These are phyloP conservation scores for Pseudanteris insignis DNA, from an alignment of 2,888 invertebrate species.

Conservation along the genomic window DNA sequence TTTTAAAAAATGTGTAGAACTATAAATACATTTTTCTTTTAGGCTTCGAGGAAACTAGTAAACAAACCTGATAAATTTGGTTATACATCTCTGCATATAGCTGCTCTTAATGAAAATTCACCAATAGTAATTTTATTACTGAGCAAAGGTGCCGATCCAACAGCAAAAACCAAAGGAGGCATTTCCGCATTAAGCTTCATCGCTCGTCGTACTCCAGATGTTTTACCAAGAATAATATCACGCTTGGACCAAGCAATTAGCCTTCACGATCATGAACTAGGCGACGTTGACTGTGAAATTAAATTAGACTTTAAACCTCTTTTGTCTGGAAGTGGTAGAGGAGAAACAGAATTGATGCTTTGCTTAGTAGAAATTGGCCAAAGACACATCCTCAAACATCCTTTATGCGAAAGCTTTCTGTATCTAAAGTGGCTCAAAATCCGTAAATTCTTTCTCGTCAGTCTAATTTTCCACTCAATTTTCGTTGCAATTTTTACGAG, in stretches of 20 bases:
- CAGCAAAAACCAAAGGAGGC: constrained; percentile 82
- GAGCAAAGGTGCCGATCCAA: constrained; percentile 82
- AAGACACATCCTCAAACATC: constrained; percentile 82
- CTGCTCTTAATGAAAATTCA: constrained; percentile 84
- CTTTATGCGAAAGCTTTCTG: constrained; percentile 84
- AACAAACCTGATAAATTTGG: constrained; percentile 83
- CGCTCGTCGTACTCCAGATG: constrained; percentile 84
- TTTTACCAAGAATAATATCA: constrained; percentile 75
- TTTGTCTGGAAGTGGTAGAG: constrained; percentile 61
- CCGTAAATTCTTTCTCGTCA: constrained; percentile 82
- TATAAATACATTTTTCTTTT: too few species aligned
- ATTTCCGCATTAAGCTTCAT: constrained; percentile 83
- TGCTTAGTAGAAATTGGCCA: constrained; percentile 79
- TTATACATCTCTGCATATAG: constrained; percentile 85
- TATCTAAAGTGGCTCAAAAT: constrained; percentile 85
- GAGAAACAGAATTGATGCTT: constrained; percentile 70
- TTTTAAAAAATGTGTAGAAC: too few species aligned
- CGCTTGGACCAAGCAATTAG: constrained; percentile 79
- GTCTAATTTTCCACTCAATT: constrained; percentile 79
- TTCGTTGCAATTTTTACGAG: constrained; percentile 80
- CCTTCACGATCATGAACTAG: constrained; percentile 84
- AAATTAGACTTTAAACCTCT: constrained; percentile 72
- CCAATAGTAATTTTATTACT: constrained; percentile 78
- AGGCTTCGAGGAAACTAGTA: constrained; percentile 64
- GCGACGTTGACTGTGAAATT: constrained; percentile 86